Conservation (phyloP, 2,888 invertebrate genomes). For the Thecophora atra region DNA sequence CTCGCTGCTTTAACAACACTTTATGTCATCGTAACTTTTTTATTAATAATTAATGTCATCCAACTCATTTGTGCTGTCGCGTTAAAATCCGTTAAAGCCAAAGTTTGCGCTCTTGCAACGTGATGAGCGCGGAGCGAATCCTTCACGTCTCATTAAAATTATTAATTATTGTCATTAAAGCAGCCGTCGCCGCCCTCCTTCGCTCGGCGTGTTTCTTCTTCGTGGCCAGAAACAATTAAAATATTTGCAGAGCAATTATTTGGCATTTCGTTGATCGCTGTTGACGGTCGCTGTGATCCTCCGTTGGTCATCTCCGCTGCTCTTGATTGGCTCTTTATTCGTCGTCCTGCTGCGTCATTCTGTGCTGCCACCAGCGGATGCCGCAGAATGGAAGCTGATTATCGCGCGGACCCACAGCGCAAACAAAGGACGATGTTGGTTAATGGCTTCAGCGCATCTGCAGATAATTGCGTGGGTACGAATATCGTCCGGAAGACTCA, state of each 20-base stretch:
- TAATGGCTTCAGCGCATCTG: too few species aligned
- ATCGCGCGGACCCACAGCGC: too few species aligned
- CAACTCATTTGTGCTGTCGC: not conserved
- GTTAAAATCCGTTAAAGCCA: not conserved
- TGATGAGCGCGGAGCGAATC: not conserved
- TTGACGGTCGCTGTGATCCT: not conserved
- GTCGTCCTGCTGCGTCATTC: too few species aligned
- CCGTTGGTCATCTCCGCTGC: too few species aligned
- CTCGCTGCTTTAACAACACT: not conserved
- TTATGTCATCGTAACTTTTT: not conserved
- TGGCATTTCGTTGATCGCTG: not conserved
- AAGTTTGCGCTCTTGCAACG: not conserved
- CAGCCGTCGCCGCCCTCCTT: not conserved
- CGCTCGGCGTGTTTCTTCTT: not conserved
- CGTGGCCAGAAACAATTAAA: not conserved
- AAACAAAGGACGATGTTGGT: too few species aligned
- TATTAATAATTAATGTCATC: conserved; percentile 7
- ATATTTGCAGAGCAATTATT: not conserved
- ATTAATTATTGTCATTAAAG: conserved; percentile 12
- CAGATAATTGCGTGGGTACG: too few species aligned
- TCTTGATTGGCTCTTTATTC: too few species aligned
- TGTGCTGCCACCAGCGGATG: too few species aligned
- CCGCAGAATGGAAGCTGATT: too few species aligned
- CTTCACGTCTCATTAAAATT: not conserved
- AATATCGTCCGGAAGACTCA: too few species aligned